A percentile compares a stretch with the other conserved stretches of the same genome.
Evolutionary conservation across 2,888 invertebrate genomes (phyloP).

Genomic region (Branchipolynoe longqiensis): DNA sequence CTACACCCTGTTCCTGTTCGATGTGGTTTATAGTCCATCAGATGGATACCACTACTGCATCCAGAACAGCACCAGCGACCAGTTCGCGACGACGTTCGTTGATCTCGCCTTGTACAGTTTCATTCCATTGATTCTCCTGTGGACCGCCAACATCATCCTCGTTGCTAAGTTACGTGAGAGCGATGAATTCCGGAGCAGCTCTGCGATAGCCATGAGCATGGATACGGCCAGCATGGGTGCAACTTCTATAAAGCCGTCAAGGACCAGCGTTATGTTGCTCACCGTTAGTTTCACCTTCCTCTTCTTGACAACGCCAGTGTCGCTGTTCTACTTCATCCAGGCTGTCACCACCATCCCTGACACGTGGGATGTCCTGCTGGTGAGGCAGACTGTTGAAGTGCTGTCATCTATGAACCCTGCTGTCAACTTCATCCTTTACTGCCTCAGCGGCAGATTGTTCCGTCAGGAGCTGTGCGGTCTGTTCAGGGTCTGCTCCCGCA

Average conservation of each 20-base stretch:
- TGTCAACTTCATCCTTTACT: slow-evolving; percentile 23
- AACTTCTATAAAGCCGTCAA: neutral
- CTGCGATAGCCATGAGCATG: neutral
- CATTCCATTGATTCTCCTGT: neutral
- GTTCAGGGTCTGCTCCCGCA: neutral
- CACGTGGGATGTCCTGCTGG: neutral
- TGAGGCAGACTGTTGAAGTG: neutral
- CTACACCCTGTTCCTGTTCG: slow-evolving; percentile 2
- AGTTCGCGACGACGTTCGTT: neutral
- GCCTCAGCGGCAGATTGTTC: neutral
- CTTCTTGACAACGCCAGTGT: neutral
- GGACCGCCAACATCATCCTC: neutral
- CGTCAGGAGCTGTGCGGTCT: neutral
- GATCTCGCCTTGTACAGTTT: slow-evolving; percentile 19
- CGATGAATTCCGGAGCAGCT: neutral
- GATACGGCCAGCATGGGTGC: too few relatives aligned
- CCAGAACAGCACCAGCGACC: neutral
- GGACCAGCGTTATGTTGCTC: neutral
- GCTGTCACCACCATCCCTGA: neutral
- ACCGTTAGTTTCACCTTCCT: slow-evolving; percentile 24
- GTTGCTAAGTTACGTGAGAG: neutral
- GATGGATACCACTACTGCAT: neutral
- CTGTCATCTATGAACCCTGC: neutral
- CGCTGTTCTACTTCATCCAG: slow-evolving; percentile 3
- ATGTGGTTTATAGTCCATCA: neutral